A percentile compares a stretch with the other conserved stretches of the same genome.
Evolutionary conservation across 2,113 vertebrate genomes (phyloP).

Genomic region (Illadopsis cleaveri): DNA sequence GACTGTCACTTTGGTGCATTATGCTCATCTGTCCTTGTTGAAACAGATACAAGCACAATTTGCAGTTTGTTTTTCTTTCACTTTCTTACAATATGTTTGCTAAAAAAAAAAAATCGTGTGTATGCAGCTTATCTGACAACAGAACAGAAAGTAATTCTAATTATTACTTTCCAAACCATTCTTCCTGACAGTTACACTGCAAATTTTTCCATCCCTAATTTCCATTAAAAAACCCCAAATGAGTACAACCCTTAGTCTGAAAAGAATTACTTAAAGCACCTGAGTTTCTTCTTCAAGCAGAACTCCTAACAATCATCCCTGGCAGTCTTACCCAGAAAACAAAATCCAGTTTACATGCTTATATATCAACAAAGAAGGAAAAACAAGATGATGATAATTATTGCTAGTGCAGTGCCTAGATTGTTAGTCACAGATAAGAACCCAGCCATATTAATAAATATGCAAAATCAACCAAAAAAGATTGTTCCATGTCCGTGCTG

Average conservation of each 20-base stretch:
- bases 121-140: not conserved
- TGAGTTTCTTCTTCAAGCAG: not conserved
- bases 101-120: not conserved
- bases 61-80: constrained; percentile 9
- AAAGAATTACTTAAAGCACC: not conserved
- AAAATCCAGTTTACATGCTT: constrained; percentile 45
- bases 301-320: not conserved
- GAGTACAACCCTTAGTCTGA: not conserved
- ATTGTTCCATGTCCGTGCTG: not conserved
- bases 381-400: constrained; percentile 42
- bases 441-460: constrained; percentile 38
- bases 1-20: not conserved
- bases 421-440: constrained; percentile 21
- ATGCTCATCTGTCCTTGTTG: not conserved
- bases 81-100: not conserved
- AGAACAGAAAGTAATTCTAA: not conserved
- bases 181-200: not conserved
- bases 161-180: not conserved
- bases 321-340: constrained; percentile 23
- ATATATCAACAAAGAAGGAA: constrained; percentile 46
- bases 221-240: not conserved
- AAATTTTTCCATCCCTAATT: not conserved
- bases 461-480: constrained; percentile 45
- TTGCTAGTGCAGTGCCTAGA: not conserved
- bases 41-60: not conserved